These are phyloP conservation scores for Drosophila antonietae DNA, from an alignment of 2,888 invertebrate genomes.

Conservation along the genomic window DNA sequence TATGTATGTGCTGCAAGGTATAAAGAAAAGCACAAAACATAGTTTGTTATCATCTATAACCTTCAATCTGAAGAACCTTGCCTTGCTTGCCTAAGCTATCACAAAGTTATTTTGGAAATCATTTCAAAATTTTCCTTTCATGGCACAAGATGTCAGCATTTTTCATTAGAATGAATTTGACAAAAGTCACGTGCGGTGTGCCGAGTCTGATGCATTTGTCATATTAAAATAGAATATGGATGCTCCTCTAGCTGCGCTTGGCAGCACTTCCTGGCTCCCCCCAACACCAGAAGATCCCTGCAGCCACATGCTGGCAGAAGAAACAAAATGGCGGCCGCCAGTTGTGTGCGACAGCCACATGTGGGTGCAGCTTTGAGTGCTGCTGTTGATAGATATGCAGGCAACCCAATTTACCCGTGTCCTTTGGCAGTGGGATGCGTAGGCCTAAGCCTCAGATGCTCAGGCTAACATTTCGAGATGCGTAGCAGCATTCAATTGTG, in stretches of 20 bases:
- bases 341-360: conserved; percentile 25
- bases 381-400: conserved; percentile 69
- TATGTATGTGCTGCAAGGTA: too few species aligned
- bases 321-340: conserved; percentile 51
- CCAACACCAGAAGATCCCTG: conserved; percentile 15
- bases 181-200: conserved; percentile 68
- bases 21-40: too few species aligned
- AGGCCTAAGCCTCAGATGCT: conserved; percentile 39
- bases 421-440: conserved; percentile 57
- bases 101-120: neutral
- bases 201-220: conserved; percentile 51
- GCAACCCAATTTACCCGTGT: conserved; percentile 55
- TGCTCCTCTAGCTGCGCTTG: conserved; percentile 15
- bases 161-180: conserved; percentile 25
- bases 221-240: conserved; percentile 52
- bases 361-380: conserved; percentile 45
- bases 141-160: neutral
- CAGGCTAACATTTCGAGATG: conserved; percentile 32
- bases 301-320: conserved; percentile 34
- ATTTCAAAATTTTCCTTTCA: neutral
- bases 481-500: conserved; percentile 72
- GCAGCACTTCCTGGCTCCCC: conserved; percentile 4
- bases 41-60: too few species aligned
- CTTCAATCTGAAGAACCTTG: too few species aligned
- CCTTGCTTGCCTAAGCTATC: neutral